These are phyloP conservation scores for Sternarchorhynchus goeldii DNA, from an alignment of 2,797 vertebrate species.

Conservation along the genomic window DNA sequence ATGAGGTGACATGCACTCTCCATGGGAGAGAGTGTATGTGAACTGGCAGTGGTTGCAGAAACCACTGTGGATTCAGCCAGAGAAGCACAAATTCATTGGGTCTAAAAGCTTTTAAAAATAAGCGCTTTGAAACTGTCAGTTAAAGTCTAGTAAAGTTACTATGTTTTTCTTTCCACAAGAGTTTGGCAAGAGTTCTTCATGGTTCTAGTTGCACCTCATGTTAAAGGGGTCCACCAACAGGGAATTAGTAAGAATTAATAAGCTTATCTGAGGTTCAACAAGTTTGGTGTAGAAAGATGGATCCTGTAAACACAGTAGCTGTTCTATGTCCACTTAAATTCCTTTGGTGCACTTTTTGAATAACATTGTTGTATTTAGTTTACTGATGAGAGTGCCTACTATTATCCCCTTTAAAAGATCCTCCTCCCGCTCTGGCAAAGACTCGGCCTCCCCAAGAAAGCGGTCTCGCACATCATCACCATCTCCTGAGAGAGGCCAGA, in stretches of 20 bases:
- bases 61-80: conserved; percentile 48
- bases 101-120: too few relatives aligned
- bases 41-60: conserved; percentile 68
- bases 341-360: conserved; percentile 34
- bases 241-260: neutral
- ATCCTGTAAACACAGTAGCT: neutral
- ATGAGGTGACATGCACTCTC: conserved; percentile 96
- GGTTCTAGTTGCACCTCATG: neutral
- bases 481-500: conserved; percentile 91
- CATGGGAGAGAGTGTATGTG: conserved; percentile 79
- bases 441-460: conserved; percentile 91
- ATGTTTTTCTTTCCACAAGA: neutral
- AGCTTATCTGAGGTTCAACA: neutral
- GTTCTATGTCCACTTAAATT: neutral
- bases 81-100: neutral
- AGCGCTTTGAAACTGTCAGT: neutral
- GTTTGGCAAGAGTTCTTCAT: neutral
- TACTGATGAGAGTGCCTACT: conserved; percentile 80
- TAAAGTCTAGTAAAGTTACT: neutral
- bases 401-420: conserved; percentile 84
- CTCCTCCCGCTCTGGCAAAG: conserved; percentile 99
- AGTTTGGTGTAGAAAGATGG: neutral
- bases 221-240: neutral
- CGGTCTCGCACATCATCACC: conserved; percentile 90
- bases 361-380: conserved; percentile 31